These are phyloP conservation scores for Ceratina calcarata DNA, from an alignment of 1,140 invertebrate genomes.

Conservation along the genomic window DNA sequence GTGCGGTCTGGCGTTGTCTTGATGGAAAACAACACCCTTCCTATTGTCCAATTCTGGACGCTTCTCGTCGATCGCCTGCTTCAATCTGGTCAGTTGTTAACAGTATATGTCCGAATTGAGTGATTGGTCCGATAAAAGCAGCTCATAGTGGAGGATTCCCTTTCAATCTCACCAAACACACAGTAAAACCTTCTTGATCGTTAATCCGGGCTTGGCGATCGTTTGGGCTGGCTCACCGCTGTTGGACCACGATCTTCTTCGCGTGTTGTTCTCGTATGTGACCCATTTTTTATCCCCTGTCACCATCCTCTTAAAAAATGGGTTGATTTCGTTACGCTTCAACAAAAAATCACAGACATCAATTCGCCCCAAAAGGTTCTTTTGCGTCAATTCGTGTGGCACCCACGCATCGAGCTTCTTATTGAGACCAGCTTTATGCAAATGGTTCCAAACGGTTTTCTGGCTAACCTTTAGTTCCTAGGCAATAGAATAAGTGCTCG, in stretches of 20 bases:
- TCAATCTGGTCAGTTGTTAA: no score
- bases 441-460: no score
- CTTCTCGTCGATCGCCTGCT: no score
- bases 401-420: slow-evolving; percentile 39
- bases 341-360: slow-evolving; percentile 14
- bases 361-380: slow-evolving; percentile 25
- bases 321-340: slow-evolving; percentile 61
- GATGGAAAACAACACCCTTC: no score
- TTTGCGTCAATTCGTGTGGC: slow-evolving; percentile 28
- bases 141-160: no score
- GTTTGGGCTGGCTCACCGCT: slow-evolving; percentile 40
- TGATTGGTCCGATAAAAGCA: no score
- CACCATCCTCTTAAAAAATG: slow-evolving; percentile 55
- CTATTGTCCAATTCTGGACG: no score
- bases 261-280: slow-evolving; percentile 28
- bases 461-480: no score
- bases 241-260: slow-evolving; percentile 47
- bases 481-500: no score
- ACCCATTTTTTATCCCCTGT: slow-evolving; percentile 60
- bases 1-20: no score
- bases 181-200: slow-evolving; percentile 45
- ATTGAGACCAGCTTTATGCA: no score
- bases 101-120: no score
- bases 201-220: slow-evolving; percentile 47
- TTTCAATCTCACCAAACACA: neutral